Evolutionary conservation across 1,140 invertebrate species (phyloP).

Genomic region (Arion vulgaris): DNA sequence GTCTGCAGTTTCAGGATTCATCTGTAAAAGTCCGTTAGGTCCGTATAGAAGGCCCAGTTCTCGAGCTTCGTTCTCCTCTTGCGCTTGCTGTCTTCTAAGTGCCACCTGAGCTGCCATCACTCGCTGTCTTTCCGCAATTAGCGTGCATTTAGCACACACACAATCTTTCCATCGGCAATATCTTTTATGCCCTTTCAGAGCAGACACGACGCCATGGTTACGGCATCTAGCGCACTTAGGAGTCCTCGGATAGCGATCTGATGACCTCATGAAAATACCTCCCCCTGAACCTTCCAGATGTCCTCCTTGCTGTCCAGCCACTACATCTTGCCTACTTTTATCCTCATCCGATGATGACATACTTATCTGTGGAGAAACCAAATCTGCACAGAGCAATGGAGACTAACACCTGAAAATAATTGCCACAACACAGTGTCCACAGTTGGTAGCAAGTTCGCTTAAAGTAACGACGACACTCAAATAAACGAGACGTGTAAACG

Average conservation of each 20-base stretch:
- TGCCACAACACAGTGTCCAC: neutral
- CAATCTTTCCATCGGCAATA: constrained; percentile 82
- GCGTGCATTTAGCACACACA: constrained; percentile 91
- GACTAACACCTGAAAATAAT: neutral
- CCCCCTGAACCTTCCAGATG: neutral
- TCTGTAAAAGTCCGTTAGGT: constrained; percentile 68
- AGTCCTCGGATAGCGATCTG: constrained; percentile 90
- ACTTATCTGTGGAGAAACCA: neutral
- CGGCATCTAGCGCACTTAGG: constrained; percentile 96
- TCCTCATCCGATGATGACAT: constrained; percentile 51
- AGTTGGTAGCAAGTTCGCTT: neutral
- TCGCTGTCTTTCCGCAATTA: constrained; percentile 95
- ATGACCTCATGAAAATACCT: constrained; percentile 79
- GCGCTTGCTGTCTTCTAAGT: constrained; percentile 74
- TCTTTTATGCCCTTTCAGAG: constrained; percentile 94
- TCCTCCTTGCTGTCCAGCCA: neutral
- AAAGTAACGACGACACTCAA: too few relatives aligned
- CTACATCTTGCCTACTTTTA: constrained; percentile 31
- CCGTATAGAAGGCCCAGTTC: constrained; percentile 92
- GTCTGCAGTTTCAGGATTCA: constrained; percentile 59
- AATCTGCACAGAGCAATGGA: neutral
- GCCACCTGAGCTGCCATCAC: constrained; percentile 94
- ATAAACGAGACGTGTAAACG: too few relatives aligned
- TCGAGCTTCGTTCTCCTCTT: constrained; percentile 97
- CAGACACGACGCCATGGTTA: constrained; percentile 96